Evolutionary conservation across 2,888 invertebrate genomes (phyloP), one percentile per base, ranked within the genome.

Genomic region (Galeruca laticollis): DNA sequence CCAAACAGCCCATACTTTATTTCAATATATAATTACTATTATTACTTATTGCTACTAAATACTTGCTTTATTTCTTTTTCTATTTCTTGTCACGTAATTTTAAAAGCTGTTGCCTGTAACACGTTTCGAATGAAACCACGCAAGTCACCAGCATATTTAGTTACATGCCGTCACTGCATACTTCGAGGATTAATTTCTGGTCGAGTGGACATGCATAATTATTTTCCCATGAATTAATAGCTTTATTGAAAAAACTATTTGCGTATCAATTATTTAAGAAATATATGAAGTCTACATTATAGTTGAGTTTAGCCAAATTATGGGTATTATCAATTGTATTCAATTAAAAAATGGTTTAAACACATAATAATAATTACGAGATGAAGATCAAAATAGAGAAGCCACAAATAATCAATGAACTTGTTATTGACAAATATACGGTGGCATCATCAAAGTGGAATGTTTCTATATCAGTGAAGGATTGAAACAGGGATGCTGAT

Each of bases 161-260:
- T 64, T 64, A 56, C 64, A 26, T 63, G 37, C 21, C 37, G 63
- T 63, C 54, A 63, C 40, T 54, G 54, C 35, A 62, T 63, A 64
- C 64, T 40, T 21, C n/a, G 6, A 18, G 21, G n/a, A 57, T 56
- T 47, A 26, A 15, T 56, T 57, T 64, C 64, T 31, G 64, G 43
- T 64, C 43, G 56, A 64, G 8, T 56, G 56, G 15, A 35, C 3
- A 9, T 31, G 11, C 2, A 18, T 2, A 6, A 54, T 31, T 15
- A 54, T 54, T 35, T 57, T 56, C 56, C 35, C 56, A 35, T 11
- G 20, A n/a, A 20, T 49, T 15, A 49, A 51, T 51, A 18, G 18
- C 21, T 3, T n/a, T n/a, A 3, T 6, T 15, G 10, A 10, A 20
- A 51, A 26, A 21, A 20, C 21, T 52, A 26, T 26, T 47, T 6